Conservation (phyloP, 2,888 invertebrate species). For the Shargacucullia verbasci region DNA sequence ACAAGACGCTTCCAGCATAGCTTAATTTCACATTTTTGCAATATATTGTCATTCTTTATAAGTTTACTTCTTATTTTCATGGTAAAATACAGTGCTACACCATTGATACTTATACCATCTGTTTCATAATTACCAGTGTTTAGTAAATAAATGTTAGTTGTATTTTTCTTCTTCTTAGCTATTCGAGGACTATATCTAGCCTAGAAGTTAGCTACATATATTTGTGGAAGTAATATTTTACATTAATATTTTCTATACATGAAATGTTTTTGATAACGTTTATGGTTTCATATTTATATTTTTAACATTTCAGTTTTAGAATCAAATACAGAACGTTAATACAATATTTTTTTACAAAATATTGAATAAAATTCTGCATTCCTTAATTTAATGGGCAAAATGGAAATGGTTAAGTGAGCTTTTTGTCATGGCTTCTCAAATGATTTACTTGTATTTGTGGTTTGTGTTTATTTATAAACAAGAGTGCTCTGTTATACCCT, state of each 20-base stretch:
- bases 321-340: constrained; percentile 10
- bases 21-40: too few relatives aligned
- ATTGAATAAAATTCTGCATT: constrained; percentile 4
- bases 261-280: constrained; percentile 40
- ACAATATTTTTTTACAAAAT: constrained; percentile 2
- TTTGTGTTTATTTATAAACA: constrained; percentile 19
- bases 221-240: neutral
- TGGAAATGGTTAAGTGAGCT: constrained; percentile 39
- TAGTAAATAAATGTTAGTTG: too few relatives aligned
- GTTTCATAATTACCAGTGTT: too few relatives aligned
- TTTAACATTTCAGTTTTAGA: constrained; percentile 26
- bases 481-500: constrained; percentile 25
- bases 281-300: constrained; percentile 39
- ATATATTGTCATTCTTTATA: too few relatives aligned
- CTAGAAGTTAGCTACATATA: too few relatives aligned
- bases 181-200: too few relatives aligned
- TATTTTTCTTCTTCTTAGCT: too few relatives aligned
- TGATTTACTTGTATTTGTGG: constrained; percentile 19
- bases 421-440: constrained; percentile 30
- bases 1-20: too few relatives aligned
- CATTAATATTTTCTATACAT: constrained; percentile 9
- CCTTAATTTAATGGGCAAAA: constrained; percentile 23
- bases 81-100: too few relatives aligned
- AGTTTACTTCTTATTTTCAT: too few relatives aligned
- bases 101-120: too few relatives aligned